Conservation (phyloP, 2,888 invertebrate genomes). For the Trichopria drosophilae region DNA sequence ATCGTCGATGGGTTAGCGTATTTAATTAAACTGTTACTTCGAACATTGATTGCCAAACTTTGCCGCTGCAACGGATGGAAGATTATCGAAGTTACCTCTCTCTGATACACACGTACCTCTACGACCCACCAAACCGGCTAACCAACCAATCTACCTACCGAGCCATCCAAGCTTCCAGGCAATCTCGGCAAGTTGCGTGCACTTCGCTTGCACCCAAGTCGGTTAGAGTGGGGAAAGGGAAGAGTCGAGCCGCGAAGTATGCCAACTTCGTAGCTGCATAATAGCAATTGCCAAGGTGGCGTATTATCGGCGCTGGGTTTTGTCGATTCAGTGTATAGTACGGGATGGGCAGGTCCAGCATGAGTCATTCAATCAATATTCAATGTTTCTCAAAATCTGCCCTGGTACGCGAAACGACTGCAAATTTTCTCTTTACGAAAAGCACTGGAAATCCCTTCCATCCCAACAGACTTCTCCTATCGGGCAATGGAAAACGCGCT, state of each 20-base stretch:
- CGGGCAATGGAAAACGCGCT: neutral
- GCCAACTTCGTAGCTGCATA: too few species aligned
- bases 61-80: conserved; percentile 35
- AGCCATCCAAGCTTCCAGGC: conserved; percentile 42
- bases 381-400: too few species aligned
- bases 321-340: too few species aligned
- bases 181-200: conserved; percentile 44
- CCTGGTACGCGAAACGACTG: too few species aligned
- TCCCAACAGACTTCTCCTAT: too few species aligned
- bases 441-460: too few species aligned
- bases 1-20: conserved; percentile 51
- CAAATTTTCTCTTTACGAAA: too few species aligned
- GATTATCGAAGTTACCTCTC: conserved; percentile 40
- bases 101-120: conserved; percentile 22
- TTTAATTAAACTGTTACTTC: conserved; percentile 57
- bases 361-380: too few species aligned
- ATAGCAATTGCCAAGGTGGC: too few species aligned
- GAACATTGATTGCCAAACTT: conserved; percentile 57
- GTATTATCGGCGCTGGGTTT: too few species aligned
- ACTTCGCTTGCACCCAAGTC: conserved; percentile 35
- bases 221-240: conserved; percentile 13
- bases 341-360: too few species aligned
- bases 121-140: conserved; percentile 30
- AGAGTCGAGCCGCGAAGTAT: too few species aligned
- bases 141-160: conserved; percentile 37